These are phyloP conservation scores for Rhinolophus sinicus DNA, from an alignment of 2,113 vertebrate species.

Conservation along the genomic window DNA sequence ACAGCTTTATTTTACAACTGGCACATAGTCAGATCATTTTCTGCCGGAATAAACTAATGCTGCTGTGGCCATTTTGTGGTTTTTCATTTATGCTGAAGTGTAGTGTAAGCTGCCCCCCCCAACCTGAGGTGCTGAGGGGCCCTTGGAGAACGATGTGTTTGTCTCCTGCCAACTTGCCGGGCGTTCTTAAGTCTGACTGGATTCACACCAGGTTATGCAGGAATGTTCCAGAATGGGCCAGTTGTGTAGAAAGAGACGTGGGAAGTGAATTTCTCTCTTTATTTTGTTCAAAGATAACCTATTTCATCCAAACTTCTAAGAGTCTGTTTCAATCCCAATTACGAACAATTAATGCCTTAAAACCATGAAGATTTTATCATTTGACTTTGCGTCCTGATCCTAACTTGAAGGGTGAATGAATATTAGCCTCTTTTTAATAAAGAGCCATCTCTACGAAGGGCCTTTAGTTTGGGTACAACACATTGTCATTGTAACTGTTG, in stretches of 20 bases:
- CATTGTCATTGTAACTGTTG: accelerated
- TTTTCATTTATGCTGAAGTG: accelerated
- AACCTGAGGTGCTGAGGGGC: accelerated
- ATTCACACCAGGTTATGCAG: accelerated
- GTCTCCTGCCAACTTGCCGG: not conserved
- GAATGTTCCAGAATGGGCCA: not conserved
- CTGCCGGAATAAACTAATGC: accelerated
- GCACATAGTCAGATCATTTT: accelerated
- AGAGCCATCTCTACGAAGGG: not conserved
- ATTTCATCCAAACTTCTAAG: too few species aligned
- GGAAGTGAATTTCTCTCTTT: not conserved
- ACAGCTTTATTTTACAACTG: accelerated
- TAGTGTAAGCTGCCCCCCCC: accelerated
- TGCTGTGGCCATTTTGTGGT: accelerated
- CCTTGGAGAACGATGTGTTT: accelerated
- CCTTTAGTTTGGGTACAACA: accelerated
- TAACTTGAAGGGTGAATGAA: not conserved
- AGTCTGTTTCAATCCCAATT: not conserved
- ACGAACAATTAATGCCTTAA: not conserved
- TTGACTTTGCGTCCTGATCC: not conserved
- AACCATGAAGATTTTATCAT: not conserved
- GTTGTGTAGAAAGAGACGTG: not conserved
- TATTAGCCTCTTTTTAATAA: not conserved
- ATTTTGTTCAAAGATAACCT: not conserved
- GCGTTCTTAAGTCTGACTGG: accelerated